phyloP scores from a whole-genome alignment of 2,888 invertebrate species.

The Adelognathus sp. region DNA sequence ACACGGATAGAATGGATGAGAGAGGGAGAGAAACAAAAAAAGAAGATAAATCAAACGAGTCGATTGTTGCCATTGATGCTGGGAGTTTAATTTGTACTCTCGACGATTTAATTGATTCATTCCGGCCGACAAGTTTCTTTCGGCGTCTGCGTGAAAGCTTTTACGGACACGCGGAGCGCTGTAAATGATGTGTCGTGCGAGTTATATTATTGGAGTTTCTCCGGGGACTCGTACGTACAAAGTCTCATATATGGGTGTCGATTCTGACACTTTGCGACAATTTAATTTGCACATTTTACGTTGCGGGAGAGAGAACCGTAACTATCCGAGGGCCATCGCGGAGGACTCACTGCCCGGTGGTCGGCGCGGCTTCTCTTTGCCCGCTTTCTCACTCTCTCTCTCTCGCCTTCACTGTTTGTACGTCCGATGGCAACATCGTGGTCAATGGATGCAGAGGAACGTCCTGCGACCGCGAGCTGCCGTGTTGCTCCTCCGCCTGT shows the following conservation, averaged over 20 bases:
- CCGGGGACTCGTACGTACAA: background rate
- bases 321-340: slow-evolving; percentile 56
- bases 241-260: slow-evolving; percentile 1
- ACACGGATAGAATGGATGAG: background rate
- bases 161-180: no score
- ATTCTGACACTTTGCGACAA: slow-evolving; percentile 50
- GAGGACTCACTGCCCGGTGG: slow-evolving; percentile 14
- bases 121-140: slow-evolving; percentile 5
- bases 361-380: slow-evolving; percentile 7
- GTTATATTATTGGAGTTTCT: background rate
- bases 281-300: slow-evolving; percentile 57
- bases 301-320: slow-evolving; percentile 41
- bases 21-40: background rate
- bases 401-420: background rate
- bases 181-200: background rate
- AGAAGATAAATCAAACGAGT: background rate
- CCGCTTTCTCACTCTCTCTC: background rate
- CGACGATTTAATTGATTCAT: slow-evolving; percentile 1
- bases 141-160: background rate
- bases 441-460: slow-evolving; percentile 38
- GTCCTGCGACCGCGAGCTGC: slow-evolving; percentile 24
- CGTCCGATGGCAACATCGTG: slow-evolving; percentile 20
- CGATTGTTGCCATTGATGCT: background rate
- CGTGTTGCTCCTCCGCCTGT: slow-evolving; percentile 35
- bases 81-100: slow-evolving; percentile 7